Percentiles rank a stretch among this genome's conserved stretches.
Evolutionary conservation across 2,888 invertebrate species (phyloP).

Genomic region (Petrolisthes manimaculis): DNA sequence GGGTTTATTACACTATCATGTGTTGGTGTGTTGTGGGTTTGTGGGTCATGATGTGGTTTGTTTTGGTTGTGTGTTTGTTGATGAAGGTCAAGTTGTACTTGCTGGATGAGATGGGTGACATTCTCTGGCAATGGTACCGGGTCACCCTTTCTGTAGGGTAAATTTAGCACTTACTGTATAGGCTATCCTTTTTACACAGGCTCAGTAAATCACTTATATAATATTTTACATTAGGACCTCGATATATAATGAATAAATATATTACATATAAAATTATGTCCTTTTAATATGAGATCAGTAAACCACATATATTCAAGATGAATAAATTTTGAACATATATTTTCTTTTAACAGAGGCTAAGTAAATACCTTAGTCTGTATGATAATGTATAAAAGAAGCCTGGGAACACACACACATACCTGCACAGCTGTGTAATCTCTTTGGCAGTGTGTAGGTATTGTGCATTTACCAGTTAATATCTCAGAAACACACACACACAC

Average conservation of each 20-base stretch:
- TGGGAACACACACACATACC: neutral
- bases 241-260: no score
- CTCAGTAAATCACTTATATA: no score
- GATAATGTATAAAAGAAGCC: neutral
- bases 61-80: neutral
- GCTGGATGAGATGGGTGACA: neutral
- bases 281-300: no score
- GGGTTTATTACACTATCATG: neutral
- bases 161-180: no score
- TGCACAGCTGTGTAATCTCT: slow-evolving; percentile 21
- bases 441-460: neutral
- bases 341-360: no score
- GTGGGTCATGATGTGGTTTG: neutral
- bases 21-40: neutral
- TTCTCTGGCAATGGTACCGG: no score
- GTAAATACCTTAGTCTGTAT: neutral
- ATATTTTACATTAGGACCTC: no score
- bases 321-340: no score
- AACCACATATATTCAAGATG: no score
- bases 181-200: no score
- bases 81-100: neutral
- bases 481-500: neutral
- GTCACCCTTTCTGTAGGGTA: no score
- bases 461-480: slow-evolving; percentile 33
- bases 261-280: no score